Conservation (phyloP, 2,888 invertebrate species). For the Vesta saturnalis region DNA sequence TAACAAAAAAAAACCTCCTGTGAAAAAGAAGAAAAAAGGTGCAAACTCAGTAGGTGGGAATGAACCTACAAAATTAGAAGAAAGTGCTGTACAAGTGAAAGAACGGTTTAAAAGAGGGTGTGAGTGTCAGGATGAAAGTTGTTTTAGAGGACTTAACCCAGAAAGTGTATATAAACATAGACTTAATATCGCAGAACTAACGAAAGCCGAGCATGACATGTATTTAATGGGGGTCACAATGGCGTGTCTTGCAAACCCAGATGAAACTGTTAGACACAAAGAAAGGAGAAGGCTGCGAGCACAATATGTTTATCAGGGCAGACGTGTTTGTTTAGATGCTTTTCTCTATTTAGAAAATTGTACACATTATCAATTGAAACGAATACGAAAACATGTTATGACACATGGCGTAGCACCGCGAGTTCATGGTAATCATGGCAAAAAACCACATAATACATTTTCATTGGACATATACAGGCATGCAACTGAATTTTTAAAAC, state of each 20-base stretch:
- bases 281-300: conserved; percentile 77
- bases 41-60: conserved; percentile 58
- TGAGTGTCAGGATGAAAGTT: conserved; percentile 80
- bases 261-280: conserved; percentile 76
- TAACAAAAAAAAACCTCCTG: conserved; percentile 55
- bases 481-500: conserved; percentile 79
- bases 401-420: conserved; percentile 82
- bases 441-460: conserved; percentile 83
- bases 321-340: conserved; percentile 80
- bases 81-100: conserved; percentile 75
- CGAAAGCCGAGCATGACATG: conserved; percentile 86
- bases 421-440: conserved; percentile 82
- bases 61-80: conserved; percentile 75
- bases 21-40: conserved; percentile 66
- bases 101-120: conserved; percentile 77
- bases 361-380: conserved; percentile 80
- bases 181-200: conserved; percentile 80
- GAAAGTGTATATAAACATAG: conserved; percentile 81
- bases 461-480: conserved; percentile 81
- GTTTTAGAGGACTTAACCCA: conserved; percentile 78
- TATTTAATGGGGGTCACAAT: conserved; percentile 87
- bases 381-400: conserved; percentile 81
- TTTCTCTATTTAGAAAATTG: conserved; percentile 83
- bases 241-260: conserved; percentile 81
- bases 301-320: conserved; percentile 81